Conservation (phyloP, 1,140 invertebrate species). For the Frieseomelitta varia region DNA sequence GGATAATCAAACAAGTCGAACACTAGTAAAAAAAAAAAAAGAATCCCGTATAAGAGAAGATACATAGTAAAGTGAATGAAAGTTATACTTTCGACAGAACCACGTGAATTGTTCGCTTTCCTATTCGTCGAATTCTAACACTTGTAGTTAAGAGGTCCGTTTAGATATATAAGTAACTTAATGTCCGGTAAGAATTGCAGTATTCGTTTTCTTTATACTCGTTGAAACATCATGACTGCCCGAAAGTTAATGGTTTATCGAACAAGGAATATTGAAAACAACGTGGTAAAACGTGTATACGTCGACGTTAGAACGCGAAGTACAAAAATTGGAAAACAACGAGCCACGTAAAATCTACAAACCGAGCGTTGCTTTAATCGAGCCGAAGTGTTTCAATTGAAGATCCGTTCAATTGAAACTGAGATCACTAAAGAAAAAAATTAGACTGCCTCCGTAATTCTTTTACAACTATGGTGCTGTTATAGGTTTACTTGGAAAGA, state of each 20-base stretch:
- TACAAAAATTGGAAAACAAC: constrained; percentile 10
- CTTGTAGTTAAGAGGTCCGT: constrained; percentile 16
- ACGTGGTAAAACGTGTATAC: background rate
- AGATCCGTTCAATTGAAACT: background rate
- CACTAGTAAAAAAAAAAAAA: background rate
- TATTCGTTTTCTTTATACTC: constrained; percentile 50
- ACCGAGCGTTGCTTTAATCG: background rate
- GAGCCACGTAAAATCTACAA: background rate
- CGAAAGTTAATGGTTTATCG: background rate
- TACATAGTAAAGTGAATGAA: background rate
- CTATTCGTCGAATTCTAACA: background rate
- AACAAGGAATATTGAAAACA: background rate
- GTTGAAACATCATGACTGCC: constrained; percentile 26
- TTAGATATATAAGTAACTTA: constrained; percentile 42
- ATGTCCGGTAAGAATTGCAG: constrained; percentile 40
- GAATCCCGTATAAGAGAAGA: background rate
- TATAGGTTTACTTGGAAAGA: constrained; percentile 8
- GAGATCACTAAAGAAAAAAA: background rate
- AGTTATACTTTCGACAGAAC: background rate
- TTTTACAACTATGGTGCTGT: constrained; percentile 17
- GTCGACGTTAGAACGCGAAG: background rate
- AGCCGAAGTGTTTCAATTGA: background rate
- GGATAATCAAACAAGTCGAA: background rate
- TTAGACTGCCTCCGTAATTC: background rate
- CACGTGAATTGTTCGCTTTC: background rate